Percentiles rank a stretch among this genome's conserved stretches.
Evolutionary conservation across 2,113 vertebrate species (phyloP).

Genomic region (Triplophysa dalaica): DNA sequence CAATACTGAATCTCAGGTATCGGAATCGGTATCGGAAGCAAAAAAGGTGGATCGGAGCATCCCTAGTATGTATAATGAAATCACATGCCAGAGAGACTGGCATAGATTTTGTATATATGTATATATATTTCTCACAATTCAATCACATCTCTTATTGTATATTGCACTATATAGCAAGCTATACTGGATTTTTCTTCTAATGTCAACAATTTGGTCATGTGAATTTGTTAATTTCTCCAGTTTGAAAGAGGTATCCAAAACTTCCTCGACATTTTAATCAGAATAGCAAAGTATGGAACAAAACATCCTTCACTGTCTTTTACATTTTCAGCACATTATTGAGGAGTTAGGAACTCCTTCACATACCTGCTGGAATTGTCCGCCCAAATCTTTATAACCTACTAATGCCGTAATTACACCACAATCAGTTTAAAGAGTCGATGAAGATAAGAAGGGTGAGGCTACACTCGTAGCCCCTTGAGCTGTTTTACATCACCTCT

Average conservation of each 20-base stretch:
- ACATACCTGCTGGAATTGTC: constrained; percentile 56
- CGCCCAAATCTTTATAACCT: constrained; percentile 39
- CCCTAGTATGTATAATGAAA: too few species aligned
- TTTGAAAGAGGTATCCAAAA: background rate
- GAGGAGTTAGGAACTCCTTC: constrained; percentile 51
- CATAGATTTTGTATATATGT: too few species aligned
- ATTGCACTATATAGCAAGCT: too few species aligned
- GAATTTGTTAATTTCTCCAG: background rate
- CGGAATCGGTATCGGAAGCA: too few species aligned
- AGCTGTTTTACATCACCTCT: constrained; percentile 54
- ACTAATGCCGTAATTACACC: constrained; percentile 48
- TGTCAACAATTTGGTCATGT: background rate
- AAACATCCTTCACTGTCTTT: background rate
- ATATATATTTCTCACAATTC: too few species aligned
- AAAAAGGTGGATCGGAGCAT: too few species aligned
- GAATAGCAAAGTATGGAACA: background rate
- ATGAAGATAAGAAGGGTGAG: constrained; percentile 51
- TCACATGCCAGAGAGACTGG: too few species aligned
- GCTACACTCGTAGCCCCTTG: constrained; percentile 54
- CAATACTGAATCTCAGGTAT: too few species aligned
- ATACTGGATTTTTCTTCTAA: background rate
- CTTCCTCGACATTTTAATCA: background rate
- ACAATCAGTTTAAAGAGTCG: constrained; percentile 67
- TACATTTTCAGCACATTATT: constrained; percentile 50
- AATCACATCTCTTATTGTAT: too few species aligned